A percentile compares a stretch with the other conserved stretches of the same genome.
phyloP scores from a whole-genome alignment of 2,888 invertebrate species.

The Eristalis arbustorum region DNA sequence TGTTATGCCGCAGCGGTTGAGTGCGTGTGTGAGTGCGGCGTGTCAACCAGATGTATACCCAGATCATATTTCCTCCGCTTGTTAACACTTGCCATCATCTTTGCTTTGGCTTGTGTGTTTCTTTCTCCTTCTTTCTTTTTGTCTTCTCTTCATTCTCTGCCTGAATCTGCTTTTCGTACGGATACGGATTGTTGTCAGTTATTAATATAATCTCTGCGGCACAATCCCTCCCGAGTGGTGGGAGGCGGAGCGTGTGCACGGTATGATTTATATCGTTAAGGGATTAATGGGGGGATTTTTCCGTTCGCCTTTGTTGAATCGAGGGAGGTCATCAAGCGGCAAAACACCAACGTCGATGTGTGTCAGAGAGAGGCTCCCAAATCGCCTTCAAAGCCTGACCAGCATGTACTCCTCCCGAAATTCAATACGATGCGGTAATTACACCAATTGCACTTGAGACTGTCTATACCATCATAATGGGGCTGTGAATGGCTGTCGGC shows the following conservation, averaged over 20 bases:
- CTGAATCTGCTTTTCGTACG: slow-evolving; percentile 52
- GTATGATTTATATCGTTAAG: slow-evolving; percentile 65
- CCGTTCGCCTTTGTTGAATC: slow-evolving; percentile 43
- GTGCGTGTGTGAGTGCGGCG: slow-evolving; percentile 26
- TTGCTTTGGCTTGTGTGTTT: background rate
- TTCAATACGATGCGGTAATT: slow-evolving; percentile 67
- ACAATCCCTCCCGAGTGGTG: slow-evolving; percentile 21
- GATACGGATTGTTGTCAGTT: slow-evolving; percentile 67
- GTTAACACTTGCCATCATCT: slow-evolving; percentile 67
- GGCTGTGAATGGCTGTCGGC: slow-evolving; percentile 9
- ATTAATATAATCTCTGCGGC: slow-evolving; percentile 68
- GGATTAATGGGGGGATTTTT: slow-evolving; percentile 66
- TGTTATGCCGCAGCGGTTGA: slow-evolving; percentile 15
- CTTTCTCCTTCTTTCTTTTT: background rate
- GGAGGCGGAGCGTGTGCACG: slow-evolving; percentile 16
- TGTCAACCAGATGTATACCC: slow-evolving; percentile 68
- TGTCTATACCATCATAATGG: slow-evolving; percentile 31
- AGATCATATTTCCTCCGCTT: slow-evolving; percentile 69
- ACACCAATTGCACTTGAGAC: slow-evolving; percentile 69
- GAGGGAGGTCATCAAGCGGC: background rate
- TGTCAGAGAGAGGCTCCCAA: slow-evolving; percentile 34
- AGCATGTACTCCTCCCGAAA: slow-evolving; percentile 50
- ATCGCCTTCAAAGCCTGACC: slow-evolving; percentile 46
- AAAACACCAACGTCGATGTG: background rate
- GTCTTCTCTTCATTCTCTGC: slow-evolving; percentile 18